Conservation (phyloP, 2,797 vertebrate species). For the Tragopan temminckii region DNA sequence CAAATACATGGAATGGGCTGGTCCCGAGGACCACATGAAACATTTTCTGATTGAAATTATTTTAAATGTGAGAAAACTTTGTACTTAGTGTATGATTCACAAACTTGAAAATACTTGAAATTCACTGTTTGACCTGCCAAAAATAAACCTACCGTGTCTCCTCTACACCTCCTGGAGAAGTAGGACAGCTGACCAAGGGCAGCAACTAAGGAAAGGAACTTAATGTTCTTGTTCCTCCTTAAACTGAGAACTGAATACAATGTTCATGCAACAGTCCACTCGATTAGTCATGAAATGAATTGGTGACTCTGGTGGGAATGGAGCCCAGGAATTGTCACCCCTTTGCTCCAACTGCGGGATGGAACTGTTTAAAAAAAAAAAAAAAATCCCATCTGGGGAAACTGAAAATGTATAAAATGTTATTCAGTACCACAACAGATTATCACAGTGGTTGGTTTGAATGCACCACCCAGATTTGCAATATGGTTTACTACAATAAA, state of each 20-base stretch:
- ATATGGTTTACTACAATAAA: not conserved
- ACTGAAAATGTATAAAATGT: not conserved
- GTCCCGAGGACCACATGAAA: not conserved
- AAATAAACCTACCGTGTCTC: not conserved
- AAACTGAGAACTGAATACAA: slow-evolving; percentile 50
- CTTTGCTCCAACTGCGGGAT: not conserved
- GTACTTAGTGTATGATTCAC: not conserved
- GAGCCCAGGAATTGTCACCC: slow-evolving; percentile 14
- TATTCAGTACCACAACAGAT: not conserved
- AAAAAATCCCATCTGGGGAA: not conserved
- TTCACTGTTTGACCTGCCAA: not conserved
- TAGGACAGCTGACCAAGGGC: slow-evolving; percentile 15
- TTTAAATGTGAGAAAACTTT: not conserved
- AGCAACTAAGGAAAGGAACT: slow-evolving; percentile 47
- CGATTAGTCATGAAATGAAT: slow-evolving; percentile 58
- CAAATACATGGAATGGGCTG: not conserved
- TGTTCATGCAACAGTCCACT: slow-evolving; percentile 60
- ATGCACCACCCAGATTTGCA: not conserved
- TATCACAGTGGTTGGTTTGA: not conserved
- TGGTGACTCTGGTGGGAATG: slow-evolving; percentile 7
- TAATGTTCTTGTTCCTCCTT: slow-evolving; percentile 62
- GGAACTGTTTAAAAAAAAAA: not conserved
- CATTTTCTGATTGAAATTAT: not conserved
- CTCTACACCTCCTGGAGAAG: not conserved
- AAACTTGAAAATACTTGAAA: not conserved